These are phyloP conservation scores for Eilema sororculum DNA, from an alignment of 2,888 invertebrate genomes.

Conservation along the genomic window DNA sequence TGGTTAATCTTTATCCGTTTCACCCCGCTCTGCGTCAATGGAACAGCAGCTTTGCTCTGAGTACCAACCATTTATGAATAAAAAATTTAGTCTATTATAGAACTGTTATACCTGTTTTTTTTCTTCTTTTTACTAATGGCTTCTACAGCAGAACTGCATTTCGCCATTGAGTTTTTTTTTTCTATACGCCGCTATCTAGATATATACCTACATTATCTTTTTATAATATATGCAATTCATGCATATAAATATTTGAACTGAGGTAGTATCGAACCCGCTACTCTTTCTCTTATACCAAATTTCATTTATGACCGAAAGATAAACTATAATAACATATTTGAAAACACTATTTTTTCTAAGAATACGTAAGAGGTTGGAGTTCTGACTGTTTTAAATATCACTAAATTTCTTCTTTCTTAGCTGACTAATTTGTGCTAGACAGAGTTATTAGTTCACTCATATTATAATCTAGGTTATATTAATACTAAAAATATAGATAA, in stretches of 20 bases:
- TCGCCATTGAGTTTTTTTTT: neutral
- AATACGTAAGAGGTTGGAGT: neutral
- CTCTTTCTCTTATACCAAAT: neutral
- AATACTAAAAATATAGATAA: slow-evolving; percentile 19
- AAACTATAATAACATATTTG: neutral
- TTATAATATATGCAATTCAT: neutral
- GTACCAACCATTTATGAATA: neutral
- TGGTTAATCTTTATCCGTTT: no score
- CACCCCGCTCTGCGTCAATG: no score
- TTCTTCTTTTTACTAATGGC: neutral
- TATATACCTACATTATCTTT: neutral
- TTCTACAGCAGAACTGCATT: neutral
- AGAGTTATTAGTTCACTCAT: slow-evolving; percentile 8
- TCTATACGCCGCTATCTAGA: no score
- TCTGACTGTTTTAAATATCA: neutral
- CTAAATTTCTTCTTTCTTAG: neutral
- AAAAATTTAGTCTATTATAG: neutral
- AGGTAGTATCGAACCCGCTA: no score
- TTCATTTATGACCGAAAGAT: no score
- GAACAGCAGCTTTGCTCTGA: no score
- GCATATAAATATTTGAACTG: neutral
- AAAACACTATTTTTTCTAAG: neutral
- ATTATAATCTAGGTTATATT: slow-evolving; percentile 22
- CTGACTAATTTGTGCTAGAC: slow-evolving; percentile 8
- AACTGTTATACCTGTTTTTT: neutral